phyloP scores from a whole-genome alignment of 2,888 invertebrate genomes.

The Dolichomitus sp. region DNA sequence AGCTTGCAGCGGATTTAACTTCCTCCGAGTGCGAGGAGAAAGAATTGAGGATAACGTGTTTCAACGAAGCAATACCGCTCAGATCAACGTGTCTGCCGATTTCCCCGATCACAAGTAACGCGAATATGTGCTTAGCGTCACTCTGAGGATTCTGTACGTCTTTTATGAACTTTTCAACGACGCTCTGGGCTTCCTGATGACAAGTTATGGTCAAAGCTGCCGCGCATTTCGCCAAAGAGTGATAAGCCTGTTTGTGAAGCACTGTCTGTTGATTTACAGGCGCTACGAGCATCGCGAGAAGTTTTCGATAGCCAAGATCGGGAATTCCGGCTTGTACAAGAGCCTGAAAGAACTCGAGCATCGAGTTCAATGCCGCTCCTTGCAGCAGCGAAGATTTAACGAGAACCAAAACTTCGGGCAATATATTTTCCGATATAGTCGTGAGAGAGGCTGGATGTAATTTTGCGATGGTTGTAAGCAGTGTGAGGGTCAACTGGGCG shows the following conservation, averaged over 20 bases:
- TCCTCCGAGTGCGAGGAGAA: conserved; percentile 98
- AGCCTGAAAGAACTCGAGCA: conserved; percentile 97
- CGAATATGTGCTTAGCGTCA: conserved; percentile 96
- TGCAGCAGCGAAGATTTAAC: conserved; percentile 97
- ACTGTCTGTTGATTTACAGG: conserved; percentile 87
- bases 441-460: conserved; percentile 93
- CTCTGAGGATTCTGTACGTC: conserved; percentile 91
- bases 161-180: conserved; percentile 90
- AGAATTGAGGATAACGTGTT: conserved; percentile 93
- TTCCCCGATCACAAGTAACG: conserved; percentile 98
- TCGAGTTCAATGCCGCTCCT: conserved; percentile 96
- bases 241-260: conserved; percentile 93
- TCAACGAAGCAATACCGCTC: conserved; percentile 91
- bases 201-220: conserved; percentile 96
- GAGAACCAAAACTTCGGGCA: conserved; percentile 94
- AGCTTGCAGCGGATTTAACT: conserved; percentile 98
- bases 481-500: conserved; percentile 95
- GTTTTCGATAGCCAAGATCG: conserved; percentile 93
- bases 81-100: conserved; percentile 98
- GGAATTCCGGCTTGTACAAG: conserved; percentile 94
- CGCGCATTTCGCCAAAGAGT: conserved; percentile 98
- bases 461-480: conserved; percentile 94
- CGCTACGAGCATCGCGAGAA: conserved; percentile 92
- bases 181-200: conserved; percentile 90
- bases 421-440: conserved; percentile 91